Evolutionary conservation across 2,797 vertebrate genomes (phyloP).

Genomic region (Gorsachius magnificus): DNA sequence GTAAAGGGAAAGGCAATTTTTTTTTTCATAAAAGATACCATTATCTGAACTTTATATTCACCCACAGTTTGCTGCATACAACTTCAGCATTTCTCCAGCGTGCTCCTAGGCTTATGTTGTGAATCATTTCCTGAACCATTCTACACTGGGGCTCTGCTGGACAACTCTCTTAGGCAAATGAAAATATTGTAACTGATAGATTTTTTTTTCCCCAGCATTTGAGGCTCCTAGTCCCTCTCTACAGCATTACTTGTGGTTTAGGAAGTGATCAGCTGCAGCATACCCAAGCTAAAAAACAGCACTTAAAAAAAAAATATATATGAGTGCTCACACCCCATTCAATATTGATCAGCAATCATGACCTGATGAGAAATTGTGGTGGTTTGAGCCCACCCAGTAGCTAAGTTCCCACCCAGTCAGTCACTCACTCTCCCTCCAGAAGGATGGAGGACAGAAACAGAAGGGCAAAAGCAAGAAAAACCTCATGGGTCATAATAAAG

Average conservation of each 20-base stretch:
- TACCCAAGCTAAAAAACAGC: background rate
- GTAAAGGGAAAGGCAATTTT: background rate
- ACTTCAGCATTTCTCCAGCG: background rate
- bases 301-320: background rate
- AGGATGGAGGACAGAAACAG: background rate
- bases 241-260: background rate
- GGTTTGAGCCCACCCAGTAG: background rate
- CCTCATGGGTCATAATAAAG: background rate
- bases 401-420: background rate
- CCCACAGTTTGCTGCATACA: background rate
- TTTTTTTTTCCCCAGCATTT: background rate
- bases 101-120: background rate
- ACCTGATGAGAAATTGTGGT: background rate
- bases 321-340: background rate
- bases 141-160: background rate
- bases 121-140: background rate
- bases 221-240: background rate
- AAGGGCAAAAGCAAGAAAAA: background rate
- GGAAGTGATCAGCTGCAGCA: background rate
- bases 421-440: background rate
- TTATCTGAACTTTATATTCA: background rate
- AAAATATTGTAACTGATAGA: background rate
- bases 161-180: background rate
- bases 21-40: background rate
- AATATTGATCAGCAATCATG: background rate